These are phyloP conservation scores for Vesta saturnalis DNA, from an alignment of 2,888 invertebrate genomes.

Conservation along the genomic window DNA sequence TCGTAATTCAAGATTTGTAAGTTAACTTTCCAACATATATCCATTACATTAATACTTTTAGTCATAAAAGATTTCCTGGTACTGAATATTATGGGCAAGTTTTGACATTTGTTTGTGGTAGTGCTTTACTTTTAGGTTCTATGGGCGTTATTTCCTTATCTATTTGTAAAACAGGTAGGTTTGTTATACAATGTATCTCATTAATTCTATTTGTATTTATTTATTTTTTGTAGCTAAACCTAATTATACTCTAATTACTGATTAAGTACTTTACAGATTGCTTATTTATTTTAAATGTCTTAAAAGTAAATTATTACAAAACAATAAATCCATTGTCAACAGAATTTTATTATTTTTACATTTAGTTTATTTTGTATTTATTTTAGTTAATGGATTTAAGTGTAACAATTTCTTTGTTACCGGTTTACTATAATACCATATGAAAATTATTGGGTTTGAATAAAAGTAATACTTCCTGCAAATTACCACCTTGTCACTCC, in stretches of 20 bases:
- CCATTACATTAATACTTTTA: conserved; percentile 52
- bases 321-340: no score
- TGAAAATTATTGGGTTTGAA: no score
- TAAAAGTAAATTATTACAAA: no score
- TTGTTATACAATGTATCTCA: neutral
- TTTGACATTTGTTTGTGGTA: conserved; percentile 16
- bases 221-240: neutral
- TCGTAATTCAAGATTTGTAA: conserved; percentile 81
- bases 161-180: conserved; percentile 2
- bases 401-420: no score
- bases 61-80: conserved; percentile 56
- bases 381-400: no score
- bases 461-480: no score
- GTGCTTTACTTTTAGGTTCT: conserved; percentile 58
- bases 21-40: conserved; percentile 50
- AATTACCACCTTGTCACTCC: no score
- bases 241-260: neutral
- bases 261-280: no score
- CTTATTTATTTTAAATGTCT: no score
- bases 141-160: conserved; percentile 58
- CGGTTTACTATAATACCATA: no score
- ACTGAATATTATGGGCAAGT: conserved; percentile 15
- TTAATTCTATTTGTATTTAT: neutral
- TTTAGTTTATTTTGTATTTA: no score
- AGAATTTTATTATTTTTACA: no score